phyloP scores from a whole-genome alignment of 2,888 invertebrate species.

The Scaptomyza cyrtandrae region DNA sequence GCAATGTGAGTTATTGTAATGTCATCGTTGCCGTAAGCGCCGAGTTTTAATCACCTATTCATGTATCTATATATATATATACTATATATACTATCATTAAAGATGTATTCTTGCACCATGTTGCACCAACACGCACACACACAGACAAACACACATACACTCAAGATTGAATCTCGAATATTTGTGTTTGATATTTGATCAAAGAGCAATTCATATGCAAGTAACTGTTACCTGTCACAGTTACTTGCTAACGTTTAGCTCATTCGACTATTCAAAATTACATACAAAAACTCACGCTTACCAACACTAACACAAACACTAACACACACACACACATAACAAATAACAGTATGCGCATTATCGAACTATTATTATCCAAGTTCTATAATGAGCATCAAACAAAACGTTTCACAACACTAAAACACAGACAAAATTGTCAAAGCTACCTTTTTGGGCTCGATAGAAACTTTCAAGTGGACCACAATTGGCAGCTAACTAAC shows the following conservation, averaged over 20 bases:
- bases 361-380: slow-evolving; percentile 5
- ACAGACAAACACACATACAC: background rate
- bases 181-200: slow-evolving; percentile 8
- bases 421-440: slow-evolving; percentile 25
- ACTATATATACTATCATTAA: slow-evolving; percentile 14
- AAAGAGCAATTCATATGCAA: slow-evolving; percentile 4
- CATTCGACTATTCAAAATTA: slow-evolving; percentile 11
- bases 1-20: slow-evolving; percentile 85
- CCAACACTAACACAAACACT: slow-evolving; percentile 52
- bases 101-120: slow-evolving; percentile 17
- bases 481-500: slow-evolving; percentile 8
- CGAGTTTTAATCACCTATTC: slow-evolving; percentile 63
- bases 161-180: slow-evolving; percentile 3
- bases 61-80: background rate
- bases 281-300: slow-evolving; percentile 70
- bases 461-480: slow-evolving; percentile 10
- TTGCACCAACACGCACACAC: slow-evolving; percentile 1
- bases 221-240: slow-evolving; percentile 8
- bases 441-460: background rate
- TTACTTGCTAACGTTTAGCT: background rate
- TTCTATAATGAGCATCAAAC: slow-evolving; percentile 4
- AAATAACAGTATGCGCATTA: slow-evolving; percentile 15
- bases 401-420: slow-evolving; percentile 39
- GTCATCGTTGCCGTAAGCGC: slow-evolving; percentile 84
- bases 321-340: background rate